Conservation (phyloP, 1,140 invertebrate species). For the Ridgeia piscesae region DNA sequence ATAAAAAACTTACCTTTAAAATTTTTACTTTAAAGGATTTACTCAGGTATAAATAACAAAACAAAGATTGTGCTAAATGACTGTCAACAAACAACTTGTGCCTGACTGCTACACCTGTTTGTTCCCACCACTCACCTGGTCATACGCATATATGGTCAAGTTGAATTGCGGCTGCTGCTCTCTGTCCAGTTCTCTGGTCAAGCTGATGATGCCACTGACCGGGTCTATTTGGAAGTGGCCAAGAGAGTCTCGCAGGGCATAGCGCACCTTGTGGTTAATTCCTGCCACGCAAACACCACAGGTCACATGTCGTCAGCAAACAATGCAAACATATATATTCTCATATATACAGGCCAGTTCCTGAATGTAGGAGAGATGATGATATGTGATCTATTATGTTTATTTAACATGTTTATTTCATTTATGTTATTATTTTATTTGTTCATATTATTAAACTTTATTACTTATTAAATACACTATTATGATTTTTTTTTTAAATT, state of each 20-base stretch:
- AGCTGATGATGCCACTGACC: slow-evolving; percentile 83
- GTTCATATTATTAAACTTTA: too few species aligned
- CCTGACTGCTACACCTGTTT: neutral
- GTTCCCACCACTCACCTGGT: slow-evolving; percentile 37
- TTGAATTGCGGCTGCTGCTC: slow-evolving; percentile 61
- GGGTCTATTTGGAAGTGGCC: slow-evolving; percentile 84
- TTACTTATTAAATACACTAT: too few species aligned
- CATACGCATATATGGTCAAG: slow-evolving; percentile 46
- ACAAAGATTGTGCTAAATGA: too few species aligned
- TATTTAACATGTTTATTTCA: too few species aligned
- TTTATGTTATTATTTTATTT: too few species aligned
- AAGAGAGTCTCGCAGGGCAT: slow-evolving; percentile 72
- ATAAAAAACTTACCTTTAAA: too few species aligned
- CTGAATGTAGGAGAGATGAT: too few species aligned
- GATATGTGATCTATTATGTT: too few species aligned
- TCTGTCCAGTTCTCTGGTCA: slow-evolving; percentile 79
- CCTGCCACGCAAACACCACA: slow-evolving; percentile 53
- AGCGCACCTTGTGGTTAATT: slow-evolving; percentile 81
- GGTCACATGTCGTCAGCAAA: neutral
- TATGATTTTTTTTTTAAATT: too few species aligned
- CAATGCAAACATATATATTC: neutral
- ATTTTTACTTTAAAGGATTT: too few species aligned
- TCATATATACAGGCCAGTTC: too few species aligned
- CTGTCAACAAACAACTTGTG: neutral
- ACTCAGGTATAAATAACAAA: too few species aligned